Evolutionary conservation across 2,888 invertebrate genomes (phyloP).

Genomic region (Pharmacophagus antenor): DNA sequence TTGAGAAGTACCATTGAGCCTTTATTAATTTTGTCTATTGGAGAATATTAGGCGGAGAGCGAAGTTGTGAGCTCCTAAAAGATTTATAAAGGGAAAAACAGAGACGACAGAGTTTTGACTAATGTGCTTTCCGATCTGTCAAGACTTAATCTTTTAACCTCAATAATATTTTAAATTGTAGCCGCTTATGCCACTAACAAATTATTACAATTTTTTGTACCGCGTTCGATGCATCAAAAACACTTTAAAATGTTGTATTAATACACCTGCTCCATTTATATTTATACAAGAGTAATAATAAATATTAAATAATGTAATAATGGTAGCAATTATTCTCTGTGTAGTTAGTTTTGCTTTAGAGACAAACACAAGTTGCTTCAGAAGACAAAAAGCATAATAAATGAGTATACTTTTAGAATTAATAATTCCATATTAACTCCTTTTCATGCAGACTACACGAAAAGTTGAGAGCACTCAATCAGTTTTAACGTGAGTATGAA

Average conservation of each 20-base stretch:
- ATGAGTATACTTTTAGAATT: constrained; percentile 14
- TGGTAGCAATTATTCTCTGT: neutral
- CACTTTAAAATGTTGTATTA: no score
- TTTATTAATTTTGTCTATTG: constrained; percentile 52
- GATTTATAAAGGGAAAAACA: constrained; percentile 4
- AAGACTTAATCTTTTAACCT: neutral
- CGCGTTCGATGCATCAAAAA: no score
- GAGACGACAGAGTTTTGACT: neutral
- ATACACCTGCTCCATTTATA: no score
- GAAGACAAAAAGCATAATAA: constrained; percentile 10
- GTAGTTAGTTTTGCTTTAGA: neutral
- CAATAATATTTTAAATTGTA: no score
- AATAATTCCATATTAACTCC: constrained; percentile 3
- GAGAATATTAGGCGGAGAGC: constrained; percentile 29
- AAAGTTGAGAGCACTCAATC: neutral
- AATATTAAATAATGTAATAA: constrained; percentile 5
- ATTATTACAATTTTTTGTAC: no score
- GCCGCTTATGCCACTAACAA: no score
- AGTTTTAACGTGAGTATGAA: neutral
- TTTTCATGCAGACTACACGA: neutral
- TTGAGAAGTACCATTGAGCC: constrained; percentile 48
- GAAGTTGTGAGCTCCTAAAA: constrained; percentile 28
- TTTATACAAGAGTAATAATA: neutral
- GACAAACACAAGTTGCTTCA: constrained; percentile 1
- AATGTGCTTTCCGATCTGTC: neutral